Evolutionary conservation across 2,888 invertebrate genomes (phyloP), one percentile per base, ranked within the genome.

Genomic region (Listrodromus nycthemerus): DNA sequence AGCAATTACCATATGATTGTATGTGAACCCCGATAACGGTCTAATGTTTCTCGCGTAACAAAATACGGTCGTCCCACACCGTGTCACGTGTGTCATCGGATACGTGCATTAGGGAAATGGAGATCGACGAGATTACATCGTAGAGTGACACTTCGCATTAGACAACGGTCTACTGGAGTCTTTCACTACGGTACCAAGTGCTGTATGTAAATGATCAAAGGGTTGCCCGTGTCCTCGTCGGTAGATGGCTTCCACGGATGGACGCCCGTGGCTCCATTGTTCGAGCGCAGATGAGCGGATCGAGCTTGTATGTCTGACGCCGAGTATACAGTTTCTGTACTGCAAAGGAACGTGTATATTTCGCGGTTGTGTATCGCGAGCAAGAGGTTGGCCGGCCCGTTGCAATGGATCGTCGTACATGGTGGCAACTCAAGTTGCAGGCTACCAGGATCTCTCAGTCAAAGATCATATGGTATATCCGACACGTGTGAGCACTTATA

Each of bases 201-300:
- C 19, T 24, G 19, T 58, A 41, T 52, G 71, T 45, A 41, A 71
- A 37, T 58, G 45, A 61, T 73, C 73, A 61, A 73, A 73, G 61
- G 73, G 19, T 33, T 10, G 1, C 16, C 1, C 5, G 8, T 41
- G 61, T 27, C 30, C 24, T 16, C 33, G 24, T 19, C 45, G 7
- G 61, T 45, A 24, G 45, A n/a, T 27, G 24, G 27, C 41, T 41
- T n/a, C 37, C 27, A 73, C 45, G 45, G 61, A 19, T 0, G 27
- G 58, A 45, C 73, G 45, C 73, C 61, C 73, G n/a, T 55, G 10
- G 45, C 58, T 48, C 74, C 77, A 78, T 84, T 87, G 85, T 86
- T 80, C 82, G 61, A 79, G 83, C 82, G 67, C 80, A 76, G 77
- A 65, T 80, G 83, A 81, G 74, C 74, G 80, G 69, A 85, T 82